Base-by-base conservation (phyloP, 2,797 vertebrate genomes). In the Eremophila alpestris region DNA sequence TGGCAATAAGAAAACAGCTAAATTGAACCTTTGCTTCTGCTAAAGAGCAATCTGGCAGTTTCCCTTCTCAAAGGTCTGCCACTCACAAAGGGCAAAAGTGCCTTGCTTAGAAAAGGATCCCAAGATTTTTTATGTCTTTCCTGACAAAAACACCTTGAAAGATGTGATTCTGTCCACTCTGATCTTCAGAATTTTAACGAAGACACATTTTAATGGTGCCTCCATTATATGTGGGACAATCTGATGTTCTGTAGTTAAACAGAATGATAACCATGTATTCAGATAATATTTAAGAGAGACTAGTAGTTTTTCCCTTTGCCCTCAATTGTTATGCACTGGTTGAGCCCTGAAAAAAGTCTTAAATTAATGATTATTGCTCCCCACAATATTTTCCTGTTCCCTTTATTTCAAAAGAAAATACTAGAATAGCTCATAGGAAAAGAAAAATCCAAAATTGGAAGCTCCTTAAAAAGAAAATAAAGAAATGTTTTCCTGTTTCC, bases 11-110 rank as follows among this genome's bases (percentile, higher is more conserved):
- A 89, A 95, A 95, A 75, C 43, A 83, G 79, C 90, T 87, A 96
- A 89, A 96, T 79, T 89, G 94, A 97, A 96, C 79, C 73, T 87
- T 86, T 16, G 18, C 84, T 95, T 94, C 94, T 64, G 90, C 76
- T 96, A 92, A 32, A 85, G 91, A 95, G 90, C 45, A 92, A 74
- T 83, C 56, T 55, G 90, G 60, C 24, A 7, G 51, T 82, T 97
- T 95, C 54, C 70, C 8, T 88, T 89, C 59, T 85, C 16, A 10
- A 76, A 95, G 91, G 71, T 75, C 86, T 96, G 83, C 29, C 48
- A 79, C 69, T 91, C 48, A 46, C 49, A 93, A 79, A 95, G 70
- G 49, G 80, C 29, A 8, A 95, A 96, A 89, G 60, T 2, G 10
- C 16, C 54, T 78, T 87, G 27, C 51, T 90, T 58, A 76, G 51